phyloP scores from a whole-genome alignment of 2,113 vertebrate genomes.

The Notechis scutatus region DNA sequence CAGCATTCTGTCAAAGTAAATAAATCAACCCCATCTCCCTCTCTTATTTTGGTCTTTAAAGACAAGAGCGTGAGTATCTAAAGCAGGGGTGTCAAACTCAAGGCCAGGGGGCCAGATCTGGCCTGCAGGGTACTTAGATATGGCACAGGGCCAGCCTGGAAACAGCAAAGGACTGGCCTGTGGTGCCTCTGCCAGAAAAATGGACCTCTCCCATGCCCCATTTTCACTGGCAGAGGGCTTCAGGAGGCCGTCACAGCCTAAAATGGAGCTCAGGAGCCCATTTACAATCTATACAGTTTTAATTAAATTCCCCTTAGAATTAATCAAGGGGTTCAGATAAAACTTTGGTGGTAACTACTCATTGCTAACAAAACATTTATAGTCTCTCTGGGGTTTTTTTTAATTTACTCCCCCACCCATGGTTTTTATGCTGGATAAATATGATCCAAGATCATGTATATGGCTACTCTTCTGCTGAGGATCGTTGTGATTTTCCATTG shows the following conservation, averaged over 20 bases:
- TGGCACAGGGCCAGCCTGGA: too few relatives aligned
- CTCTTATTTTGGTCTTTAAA: not conserved
- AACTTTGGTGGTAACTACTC: not conserved
- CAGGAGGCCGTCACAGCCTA: too few relatives aligned
- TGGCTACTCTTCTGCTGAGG: not conserved
- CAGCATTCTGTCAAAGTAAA: not conserved
- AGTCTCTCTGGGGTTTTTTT: not conserved
- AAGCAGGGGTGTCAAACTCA: not conserved
- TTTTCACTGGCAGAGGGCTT: too few relatives aligned
- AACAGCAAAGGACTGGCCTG: too few relatives aligned
- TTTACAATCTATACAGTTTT: not conserved
- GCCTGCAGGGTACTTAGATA: too few relatives aligned
- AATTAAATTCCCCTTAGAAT: not conserved
- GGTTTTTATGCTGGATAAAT: not conserved
- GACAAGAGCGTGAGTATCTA: not conserved
- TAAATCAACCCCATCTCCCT: not conserved
- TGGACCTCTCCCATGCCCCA: too few relatives aligned
- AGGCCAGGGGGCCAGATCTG: too few relatives aligned
- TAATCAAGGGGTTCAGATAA: not conserved
- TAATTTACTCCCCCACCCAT: not conserved
- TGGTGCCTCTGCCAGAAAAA: too few relatives aligned
- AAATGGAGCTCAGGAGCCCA: too few relatives aligned
- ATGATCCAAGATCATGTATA: not conserved
- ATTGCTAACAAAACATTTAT: not conserved
- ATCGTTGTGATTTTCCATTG: not conserved